Conservation (phyloP, 2,113 vertebrate genomes). For the Pelecanus crispus region DNA sequence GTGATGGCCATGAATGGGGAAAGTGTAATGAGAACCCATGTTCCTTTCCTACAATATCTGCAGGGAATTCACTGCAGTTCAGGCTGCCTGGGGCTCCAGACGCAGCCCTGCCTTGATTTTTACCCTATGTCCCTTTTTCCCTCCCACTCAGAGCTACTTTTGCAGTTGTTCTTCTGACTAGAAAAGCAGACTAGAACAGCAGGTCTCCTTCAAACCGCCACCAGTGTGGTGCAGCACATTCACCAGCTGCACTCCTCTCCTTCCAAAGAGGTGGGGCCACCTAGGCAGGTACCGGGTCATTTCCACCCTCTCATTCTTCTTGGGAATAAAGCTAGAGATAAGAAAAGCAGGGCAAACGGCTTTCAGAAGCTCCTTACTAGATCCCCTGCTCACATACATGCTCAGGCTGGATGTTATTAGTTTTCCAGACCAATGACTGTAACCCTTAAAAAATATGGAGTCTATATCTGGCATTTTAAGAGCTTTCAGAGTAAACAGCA, state of each 20-base stretch:
- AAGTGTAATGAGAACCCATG: neutral
- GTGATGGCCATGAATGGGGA: neutral
- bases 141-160: neutral
- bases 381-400: neutral
- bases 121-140: neutral
- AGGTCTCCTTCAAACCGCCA: neutral
- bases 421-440: neutral
- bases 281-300: neutral
- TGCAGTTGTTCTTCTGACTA: neutral
- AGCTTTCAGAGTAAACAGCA: neutral
- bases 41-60: neutral
- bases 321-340: neutral
- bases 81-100: neutral
- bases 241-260: neutral
- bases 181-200: neutral
- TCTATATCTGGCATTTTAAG: neutral
- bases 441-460: neutral
- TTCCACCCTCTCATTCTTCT: neutral
- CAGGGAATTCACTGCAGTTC: neutral
- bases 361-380: neutral
- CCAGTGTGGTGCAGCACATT: neutral
- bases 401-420: neutral
- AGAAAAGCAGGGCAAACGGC: neutral
- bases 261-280: too few relatives aligned
- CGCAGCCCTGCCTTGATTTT: neutral